Evolutionary conservation across 2,888 invertebrate genomes (phyloP).

Genomic region (Furcula furcula): DNA sequence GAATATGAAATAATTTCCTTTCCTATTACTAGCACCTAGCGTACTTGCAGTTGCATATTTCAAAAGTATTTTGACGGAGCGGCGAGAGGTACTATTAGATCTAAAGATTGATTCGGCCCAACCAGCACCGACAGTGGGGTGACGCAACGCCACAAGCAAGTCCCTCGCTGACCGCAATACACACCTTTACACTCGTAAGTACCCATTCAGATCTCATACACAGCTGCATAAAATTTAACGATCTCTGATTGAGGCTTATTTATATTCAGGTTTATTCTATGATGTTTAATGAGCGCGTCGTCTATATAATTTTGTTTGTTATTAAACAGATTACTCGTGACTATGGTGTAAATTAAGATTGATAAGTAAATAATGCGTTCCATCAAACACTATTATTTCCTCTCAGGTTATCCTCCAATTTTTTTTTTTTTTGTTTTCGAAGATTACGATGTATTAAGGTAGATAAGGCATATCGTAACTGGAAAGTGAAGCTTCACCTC

Average conservation of each 20-base stretch:
- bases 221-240: constrained; percentile 33
- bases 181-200: constrained; percentile 46
- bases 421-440: too few relatives aligned
- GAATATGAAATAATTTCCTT: too few relatives aligned
- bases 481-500: too few relatives aligned
- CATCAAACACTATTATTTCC: too few relatives aligned
- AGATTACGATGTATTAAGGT: too few relatives aligned
- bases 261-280: constrained; percentile 9
- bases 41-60: constrained; percentile 32
- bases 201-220: constrained; percentile 45
- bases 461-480: too few relatives aligned
- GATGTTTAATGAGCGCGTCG: not conserved
- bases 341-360: too few relatives aligned
- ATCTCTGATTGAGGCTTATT: constrained; percentile 31
- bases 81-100: constrained; percentile 58
- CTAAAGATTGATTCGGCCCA: constrained; percentile 68
- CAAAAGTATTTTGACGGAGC: constrained; percentile 42
- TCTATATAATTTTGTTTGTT: not conserved
- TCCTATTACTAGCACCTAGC: not conserved
- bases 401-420: too few relatives aligned
- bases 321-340: too few relatives aligned
- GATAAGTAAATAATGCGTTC: too few relatives aligned
- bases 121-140: constrained; percentile 49
- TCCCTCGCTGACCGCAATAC: constrained; percentile 61
- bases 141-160: constrained; percentile 46